Percentiles rank a stretch among this genome's conserved stretches.
Evolutionary conservation across 2,113 vertebrate species (phyloP).

Genomic region (Sula dactylatra): DNA sequence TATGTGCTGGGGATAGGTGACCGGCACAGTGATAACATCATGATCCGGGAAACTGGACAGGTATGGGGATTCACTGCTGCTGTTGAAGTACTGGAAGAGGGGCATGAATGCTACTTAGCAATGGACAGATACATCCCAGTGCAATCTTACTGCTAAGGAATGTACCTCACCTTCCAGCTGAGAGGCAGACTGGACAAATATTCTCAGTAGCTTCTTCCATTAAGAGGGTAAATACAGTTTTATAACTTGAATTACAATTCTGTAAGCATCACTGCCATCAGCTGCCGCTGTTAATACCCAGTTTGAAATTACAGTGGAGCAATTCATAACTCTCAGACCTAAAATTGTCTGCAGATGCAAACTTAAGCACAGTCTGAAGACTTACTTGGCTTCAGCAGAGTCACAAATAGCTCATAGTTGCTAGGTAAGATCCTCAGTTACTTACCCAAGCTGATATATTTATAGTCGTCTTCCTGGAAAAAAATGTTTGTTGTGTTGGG

Average conservation of each 20-base stretch:
- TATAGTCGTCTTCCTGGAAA: not conserved
- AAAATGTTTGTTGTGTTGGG: not conserved
- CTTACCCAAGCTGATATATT: not conserved
- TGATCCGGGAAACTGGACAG: slow-evolving; percentile 97
- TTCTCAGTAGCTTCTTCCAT: not conserved
- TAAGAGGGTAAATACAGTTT: not conserved
- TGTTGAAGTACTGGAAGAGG: not conserved
- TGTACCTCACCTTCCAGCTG: not conserved
- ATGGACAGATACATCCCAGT: not conserved
- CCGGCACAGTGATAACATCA: slow-evolving; percentile 97
- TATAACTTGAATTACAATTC: not conserved
- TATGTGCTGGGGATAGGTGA: slow-evolving; percentile 96
- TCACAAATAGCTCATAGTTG: not conserved
- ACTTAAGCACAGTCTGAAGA: not conserved
- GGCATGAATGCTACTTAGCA: not conserved
- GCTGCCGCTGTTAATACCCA: not conserved
- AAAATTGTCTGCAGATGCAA: not conserved
- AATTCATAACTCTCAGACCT: not conserved
- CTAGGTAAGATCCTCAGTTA: not conserved
- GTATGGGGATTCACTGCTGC: slow-evolving; percentile 52
- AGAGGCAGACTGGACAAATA: not conserved
- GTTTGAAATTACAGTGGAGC: not conserved
- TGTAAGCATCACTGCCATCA: not conserved
- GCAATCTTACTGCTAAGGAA: not conserved
- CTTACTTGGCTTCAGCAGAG: not conserved